Evolutionary conservation across 1,140 invertebrate genomes (phyloP).

Genomic region (Brachionus rotundiformis): DNA sequence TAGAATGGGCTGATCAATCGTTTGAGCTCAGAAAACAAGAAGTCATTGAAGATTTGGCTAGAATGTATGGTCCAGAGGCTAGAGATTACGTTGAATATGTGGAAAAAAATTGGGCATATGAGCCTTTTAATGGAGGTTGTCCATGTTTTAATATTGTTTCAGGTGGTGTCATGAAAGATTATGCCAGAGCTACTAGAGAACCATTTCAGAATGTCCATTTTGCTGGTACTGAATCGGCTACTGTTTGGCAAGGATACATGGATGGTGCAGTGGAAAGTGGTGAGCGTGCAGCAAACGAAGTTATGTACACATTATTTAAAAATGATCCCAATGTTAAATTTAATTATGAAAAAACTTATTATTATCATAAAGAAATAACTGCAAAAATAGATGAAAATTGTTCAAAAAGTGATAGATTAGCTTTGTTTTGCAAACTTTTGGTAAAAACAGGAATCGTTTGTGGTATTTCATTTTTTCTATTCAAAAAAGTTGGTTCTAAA

Average conservation of each 20-base stretch:
- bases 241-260: conserved; percentile 63
- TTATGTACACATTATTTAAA: conserved; percentile 49
- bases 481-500: conserved; percentile 8
- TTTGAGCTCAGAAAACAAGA: conserved; percentile 56
- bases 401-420: neutral
- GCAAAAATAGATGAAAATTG: neutral
- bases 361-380: conserved; percentile 26
- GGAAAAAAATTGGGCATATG: conserved; percentile 62
- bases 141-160: conserved; percentile 59
- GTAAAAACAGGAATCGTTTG: neutral
- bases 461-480: neutral
- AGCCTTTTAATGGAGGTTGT: conserved; percentile 60
- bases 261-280: conserved; percentile 65
- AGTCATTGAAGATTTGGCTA: conserved; percentile 60
- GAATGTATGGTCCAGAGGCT: conserved; percentile 60
- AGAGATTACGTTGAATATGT: conserved; percentile 59
- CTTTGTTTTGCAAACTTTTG: neutral
- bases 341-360: conserved; percentile 46
- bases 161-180: conserved; percentile 56
- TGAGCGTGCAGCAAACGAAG: conserved; percentile 61
- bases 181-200: conserved; percentile 55
- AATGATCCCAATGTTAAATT: neutral
- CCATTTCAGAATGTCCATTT: conserved; percentile 58
- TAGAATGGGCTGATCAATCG: conserved; percentile 56
- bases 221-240: conserved; percentile 64